Conservation (phyloP, 64 coral and sea anemone species). For the Porites lutea region DNA sequence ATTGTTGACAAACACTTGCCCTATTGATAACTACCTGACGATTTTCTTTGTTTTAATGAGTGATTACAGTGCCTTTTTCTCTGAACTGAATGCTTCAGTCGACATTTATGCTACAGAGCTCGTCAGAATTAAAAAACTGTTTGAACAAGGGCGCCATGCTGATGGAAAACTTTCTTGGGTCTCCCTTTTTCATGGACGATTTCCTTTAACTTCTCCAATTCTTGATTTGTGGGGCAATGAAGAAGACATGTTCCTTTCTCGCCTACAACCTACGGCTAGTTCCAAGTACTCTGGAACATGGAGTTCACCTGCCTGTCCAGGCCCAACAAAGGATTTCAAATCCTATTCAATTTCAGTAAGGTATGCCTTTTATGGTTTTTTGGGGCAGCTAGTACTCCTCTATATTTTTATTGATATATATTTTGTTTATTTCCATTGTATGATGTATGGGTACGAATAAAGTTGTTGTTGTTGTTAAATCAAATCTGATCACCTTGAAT, state of each 20-base stretch:
- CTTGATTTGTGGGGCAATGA: slow-evolving; percentile 48
- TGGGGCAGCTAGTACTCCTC: no score
- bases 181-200: background rate
- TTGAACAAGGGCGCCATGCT: slow-evolving; percentile 3
- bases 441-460: no score
- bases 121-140: slow-evolving; percentile 10
- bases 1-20: background rate
- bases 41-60: background rate
- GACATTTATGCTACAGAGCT: slow-evolving; percentile 4
- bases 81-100: background rate
- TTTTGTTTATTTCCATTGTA: no score
- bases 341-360: background rate
- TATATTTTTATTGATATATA: no score
- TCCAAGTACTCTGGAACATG: background rate
- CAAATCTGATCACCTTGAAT: no score
- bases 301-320: background rate
- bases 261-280: background rate
- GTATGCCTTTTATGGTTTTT: no score
- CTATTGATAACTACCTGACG: no score
- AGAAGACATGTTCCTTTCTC: slow-evolving; percentile 29
- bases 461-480: no score
- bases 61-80: background rate
- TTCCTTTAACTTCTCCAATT: background rate
- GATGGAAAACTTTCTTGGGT: slow-evolving; percentile 34
- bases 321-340: background rate